A percentile compares a stretch with the other conserved stretches of the same genome.
These are phyloP conservation scores for Myotis pilosus DNA, from an alignment of 2,797 vertebrate genomes.

Conservation along the genomic window DNA sequence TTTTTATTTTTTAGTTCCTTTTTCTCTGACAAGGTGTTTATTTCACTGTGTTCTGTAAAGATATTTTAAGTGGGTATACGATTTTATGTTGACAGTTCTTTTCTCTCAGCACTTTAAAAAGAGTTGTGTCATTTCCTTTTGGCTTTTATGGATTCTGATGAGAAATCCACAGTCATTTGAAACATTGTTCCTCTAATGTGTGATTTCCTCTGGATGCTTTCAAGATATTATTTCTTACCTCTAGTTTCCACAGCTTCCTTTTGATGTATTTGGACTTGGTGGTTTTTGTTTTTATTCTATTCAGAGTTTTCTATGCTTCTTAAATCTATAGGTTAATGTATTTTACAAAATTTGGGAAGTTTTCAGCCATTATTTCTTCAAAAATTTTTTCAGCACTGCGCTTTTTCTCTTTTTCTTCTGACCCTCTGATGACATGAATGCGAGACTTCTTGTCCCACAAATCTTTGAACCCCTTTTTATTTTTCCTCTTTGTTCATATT, in stretches of 20 bases:
- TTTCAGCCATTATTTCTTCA: background rate
- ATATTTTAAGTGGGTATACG: background rate
- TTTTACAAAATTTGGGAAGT: background rate
- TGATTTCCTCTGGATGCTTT: slow-evolving; percentile 2
- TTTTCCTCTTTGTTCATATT: slow-evolving; percentile 13
- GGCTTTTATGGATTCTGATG: background rate
- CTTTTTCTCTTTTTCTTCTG: background rate
- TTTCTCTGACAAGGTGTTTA: slow-evolving; percentile 7
- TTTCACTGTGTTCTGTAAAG: slow-evolving; percentile 24
- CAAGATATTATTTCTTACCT: background rate
- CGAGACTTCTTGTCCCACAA: background rate
- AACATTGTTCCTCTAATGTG: background rate
- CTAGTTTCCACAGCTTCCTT: background rate
- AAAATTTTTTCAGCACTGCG: background rate
- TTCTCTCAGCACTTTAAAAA: background rate
- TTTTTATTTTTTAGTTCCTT: slow-evolving; percentile 1
- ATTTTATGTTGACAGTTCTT: background rate
- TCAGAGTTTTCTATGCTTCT: background rate
- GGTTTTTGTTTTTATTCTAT: slow-evolving; percentile 18
- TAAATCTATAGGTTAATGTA: background rate
- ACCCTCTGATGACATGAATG: background rate
- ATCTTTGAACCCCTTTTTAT: background rate
- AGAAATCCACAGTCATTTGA: slow-evolving; percentile 12
- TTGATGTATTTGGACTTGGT: background rate
- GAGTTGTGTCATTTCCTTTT: background rate